Evolutionary conservation across 2,113 vertebrate genomes (phyloP).

Genomic region (Ageneiosus marmoratus): DNA sequence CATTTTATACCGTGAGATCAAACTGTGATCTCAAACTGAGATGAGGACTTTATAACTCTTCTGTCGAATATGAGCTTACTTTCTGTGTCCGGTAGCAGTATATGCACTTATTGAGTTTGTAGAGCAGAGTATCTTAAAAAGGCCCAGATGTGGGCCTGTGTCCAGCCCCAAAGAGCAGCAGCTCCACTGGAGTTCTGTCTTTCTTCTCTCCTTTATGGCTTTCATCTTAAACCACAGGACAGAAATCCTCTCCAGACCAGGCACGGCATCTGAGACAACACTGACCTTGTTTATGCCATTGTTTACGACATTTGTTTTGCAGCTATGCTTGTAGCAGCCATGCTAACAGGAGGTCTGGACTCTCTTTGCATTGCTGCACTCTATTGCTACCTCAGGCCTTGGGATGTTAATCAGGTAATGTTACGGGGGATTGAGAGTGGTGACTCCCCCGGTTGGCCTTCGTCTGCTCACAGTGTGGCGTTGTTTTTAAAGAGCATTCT

Average conservation of each 20-base stretch:
- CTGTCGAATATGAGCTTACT: slow-evolving; percentile 18
- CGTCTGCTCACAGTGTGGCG: slow-evolving; percentile 76
- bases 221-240: slow-evolving; percentile 52
- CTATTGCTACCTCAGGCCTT: slow-evolving; percentile 36
- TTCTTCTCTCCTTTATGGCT: slow-evolving; percentile 39
- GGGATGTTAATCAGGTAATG: slow-evolving; percentile 75
- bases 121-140: slow-evolving; percentile 45
- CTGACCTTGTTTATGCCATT: slow-evolving; percentile 30
- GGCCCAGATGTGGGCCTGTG: slow-evolving; percentile 47
- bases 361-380: background rate
- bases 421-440: slow-evolving; percentile 72
- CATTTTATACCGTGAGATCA: background rate
- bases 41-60: background rate
- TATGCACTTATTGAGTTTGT: slow-evolving; percentile 43
- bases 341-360: slow-evolving; percentile 24
- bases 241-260: slow-evolving; percentile 47
- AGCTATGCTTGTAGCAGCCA: background rate
- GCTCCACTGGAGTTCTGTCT: slow-evolving; percentile 38
- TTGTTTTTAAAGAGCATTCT: slow-evolving; percentile 88
- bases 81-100: slow-evolving; percentile 37
- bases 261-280: slow-evolving; percentile 27
- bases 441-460: slow-evolving; percentile 63
- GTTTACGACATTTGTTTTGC: slow-evolving; percentile 1
- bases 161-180: slow-evolving; percentile 29
- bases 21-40: background rate